Evolutionary conservation across 1,140 invertebrate species (phyloP), one percentile per base, ranked within the genome.

Genomic region (Aphaenogaster floridana): DNA sequence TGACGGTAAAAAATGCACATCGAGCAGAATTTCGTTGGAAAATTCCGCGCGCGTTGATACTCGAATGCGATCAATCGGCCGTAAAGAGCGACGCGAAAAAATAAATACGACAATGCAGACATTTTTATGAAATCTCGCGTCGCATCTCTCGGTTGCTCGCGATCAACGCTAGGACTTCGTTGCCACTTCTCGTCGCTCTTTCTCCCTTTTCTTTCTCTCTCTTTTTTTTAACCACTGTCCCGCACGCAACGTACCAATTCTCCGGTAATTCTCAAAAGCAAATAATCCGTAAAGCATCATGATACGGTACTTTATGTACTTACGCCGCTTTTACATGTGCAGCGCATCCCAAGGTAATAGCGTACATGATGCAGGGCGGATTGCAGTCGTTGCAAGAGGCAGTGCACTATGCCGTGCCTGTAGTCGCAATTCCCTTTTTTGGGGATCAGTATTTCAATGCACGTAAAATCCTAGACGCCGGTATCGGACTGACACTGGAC

Each of bases 301-400:
- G 81, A 87, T 72, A 61, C 42, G 69, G 15, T 83, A 61, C 45
- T 78, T 36, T 15, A 61, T 28, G 59, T 90, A 71, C 79, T 84
- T 88, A 79, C 13, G 63, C 83, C 80, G 81, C 72, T 91, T 89
- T 87, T 86, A 68, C 59, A 93, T 76, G 93, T 93, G 45, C 80
- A 96, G 96, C 93, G 57, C 96, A 96, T 92, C 93, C 93, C 8
- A 95, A 95, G 76, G 87, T 95, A n/a, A 94, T 95, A 91, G 90
- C 95, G 5, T 97, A 96, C 91, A 95, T 97, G 42, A 96, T 96
- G 89, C 96, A 97, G 88, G 96, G 96, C 79, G 96, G 96, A 34
- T 93, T 96, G 57, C 95, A 96, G 78, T 96, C 96, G 34, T 93
- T 95, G 64, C 96, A 96, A 86, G 96, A 97, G 93, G 96, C 96